Percentiles rank a stretch among this genome's conserved stretches.
phyloP scores from a whole-genome alignment of 2,888 invertebrate species.

The Chloroclysta siterata region DNA sequence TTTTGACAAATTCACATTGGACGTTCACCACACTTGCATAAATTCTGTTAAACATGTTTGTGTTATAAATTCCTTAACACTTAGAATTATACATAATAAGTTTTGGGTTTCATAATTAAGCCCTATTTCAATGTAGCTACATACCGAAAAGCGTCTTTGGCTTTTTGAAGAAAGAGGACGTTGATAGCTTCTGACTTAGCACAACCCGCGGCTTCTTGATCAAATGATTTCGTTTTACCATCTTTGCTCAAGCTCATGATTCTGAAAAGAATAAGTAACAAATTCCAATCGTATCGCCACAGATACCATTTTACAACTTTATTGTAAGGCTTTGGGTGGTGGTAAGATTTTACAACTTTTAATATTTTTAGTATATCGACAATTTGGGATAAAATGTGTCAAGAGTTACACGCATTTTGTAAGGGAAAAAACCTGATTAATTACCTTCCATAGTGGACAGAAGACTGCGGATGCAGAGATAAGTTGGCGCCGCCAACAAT shows the following conservation, averaged over 20 bases:
- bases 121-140: too few relatives aligned
- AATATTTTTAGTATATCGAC: too few relatives aligned
- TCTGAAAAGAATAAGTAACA: constrained; percentile 41
- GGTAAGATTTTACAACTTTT: too few relatives aligned
- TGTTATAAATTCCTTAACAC: neutral
- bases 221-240: constrained; percentile 94
- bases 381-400: neutral
- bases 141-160: constrained; percentile 62
- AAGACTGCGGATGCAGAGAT: constrained; percentile 65
- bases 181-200: constrained; percentile 89
- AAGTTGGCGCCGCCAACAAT: constrained; percentile 82
- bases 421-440: neutral
- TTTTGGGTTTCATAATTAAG: neutral
- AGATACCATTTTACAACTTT: too few relatives aligned
- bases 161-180: constrained; percentile 88
- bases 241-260: constrained; percentile 85
- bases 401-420: neutral
- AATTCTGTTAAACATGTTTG: constrained; percentile 43
- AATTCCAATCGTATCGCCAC: neutral
- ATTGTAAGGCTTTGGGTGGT: too few relatives aligned
- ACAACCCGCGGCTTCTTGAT: constrained; percentile 89
- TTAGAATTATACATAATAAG: neutral
- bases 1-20: constrained; percentile 45
- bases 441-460: constrained; percentile 46
- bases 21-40: constrained; percentile 54